Percentiles rank a stretch among this genome's conserved stretches.
Conservation (phyloP, 2,797 vertebrate species). For the Brachyrhaphis roseni region DNA sequence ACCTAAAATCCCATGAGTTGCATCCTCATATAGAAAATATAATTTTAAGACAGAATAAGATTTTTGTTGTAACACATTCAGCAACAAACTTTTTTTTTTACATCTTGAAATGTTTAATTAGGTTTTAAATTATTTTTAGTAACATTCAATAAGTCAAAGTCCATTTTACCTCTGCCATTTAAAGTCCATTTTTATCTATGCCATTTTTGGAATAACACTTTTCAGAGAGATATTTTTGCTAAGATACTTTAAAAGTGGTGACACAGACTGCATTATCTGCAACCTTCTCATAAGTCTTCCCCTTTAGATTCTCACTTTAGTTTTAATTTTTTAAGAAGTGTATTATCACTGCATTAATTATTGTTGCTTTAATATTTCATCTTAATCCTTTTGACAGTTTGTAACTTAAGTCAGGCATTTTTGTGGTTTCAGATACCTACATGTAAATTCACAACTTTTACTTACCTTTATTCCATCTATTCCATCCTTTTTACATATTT, state of each 20-base stretch:
- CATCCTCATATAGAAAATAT: no score
- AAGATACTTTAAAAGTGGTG: not conserved
- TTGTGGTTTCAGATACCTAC: not conserved
- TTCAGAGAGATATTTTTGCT: not conserved
- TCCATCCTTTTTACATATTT: not conserved
- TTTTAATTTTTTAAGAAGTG: not conserved
- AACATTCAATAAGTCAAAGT: not conserved
- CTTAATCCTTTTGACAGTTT: not conserved
- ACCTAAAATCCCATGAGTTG: not conserved
- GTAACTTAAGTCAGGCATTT: not conserved
- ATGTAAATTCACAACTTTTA: not conserved
- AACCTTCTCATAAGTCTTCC: not conserved
- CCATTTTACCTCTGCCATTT: not conserved
- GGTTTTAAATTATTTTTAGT: not conserved
- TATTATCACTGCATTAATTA: not conserved
- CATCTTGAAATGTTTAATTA: not conserved
- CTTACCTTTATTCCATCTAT: not conserved
- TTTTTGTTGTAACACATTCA: not conserved
- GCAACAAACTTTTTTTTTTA: no score
- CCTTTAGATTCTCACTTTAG: not conserved
- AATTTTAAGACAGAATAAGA: not conserved
- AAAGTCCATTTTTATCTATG: not conserved
- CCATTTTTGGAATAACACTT: not conserved
- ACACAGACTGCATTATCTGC: no score
- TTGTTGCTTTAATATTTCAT: not conserved